Evolutionary conservation across 2,888 invertebrate genomes (phyloP), one percentile per base, ranked within the genome.

Genomic region (Homarus gammarus): DNA sequence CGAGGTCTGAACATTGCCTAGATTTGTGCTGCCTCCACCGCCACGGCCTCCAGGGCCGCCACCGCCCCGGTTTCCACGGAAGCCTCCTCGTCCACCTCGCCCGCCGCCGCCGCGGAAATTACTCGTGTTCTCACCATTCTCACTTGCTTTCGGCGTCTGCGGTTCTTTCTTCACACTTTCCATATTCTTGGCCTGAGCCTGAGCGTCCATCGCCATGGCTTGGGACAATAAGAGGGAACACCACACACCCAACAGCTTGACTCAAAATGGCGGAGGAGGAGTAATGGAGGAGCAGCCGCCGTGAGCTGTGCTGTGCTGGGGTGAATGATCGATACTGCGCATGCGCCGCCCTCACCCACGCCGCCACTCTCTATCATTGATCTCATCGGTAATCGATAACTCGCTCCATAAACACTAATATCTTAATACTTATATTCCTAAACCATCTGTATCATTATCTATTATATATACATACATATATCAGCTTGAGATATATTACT

Each of bases 81-180:
- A 64, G 36, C 44, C 56, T 31, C 79, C 73, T 15, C 84, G 79
- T 31, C 87, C 44, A n/a, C 88, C 90, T 15, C 88, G 73, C 27
- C 90, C 79, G 12, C 91, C 90, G 18, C 91, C 87, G 6, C 91
- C 91, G 15, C 91, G 83, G 84, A 85, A 90, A 83, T 79, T 90
- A 31, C 75, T 61, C 33, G 49, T 68, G 38, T 68, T 88, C 70
- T 90, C 90, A n/a, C 90, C 86, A 78, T 91, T 91, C 68, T 91
- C 91, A 77, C 83, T 91, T 22, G 90, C 27, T 61, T 91, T 91
- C 5, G 90, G 91, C 27, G 87, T 90, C 72, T 84, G 84, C 8
- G 85, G 85, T 56, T 91, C 91, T 78, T 90, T 91, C 77, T 91
- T 91, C 64, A 90, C 83, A 70, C 82, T 90, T 38, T 87, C 87